phyloP scores from a whole-genome alignment of 2,113 vertebrate species.

The Macquaria australasica region DNA sequence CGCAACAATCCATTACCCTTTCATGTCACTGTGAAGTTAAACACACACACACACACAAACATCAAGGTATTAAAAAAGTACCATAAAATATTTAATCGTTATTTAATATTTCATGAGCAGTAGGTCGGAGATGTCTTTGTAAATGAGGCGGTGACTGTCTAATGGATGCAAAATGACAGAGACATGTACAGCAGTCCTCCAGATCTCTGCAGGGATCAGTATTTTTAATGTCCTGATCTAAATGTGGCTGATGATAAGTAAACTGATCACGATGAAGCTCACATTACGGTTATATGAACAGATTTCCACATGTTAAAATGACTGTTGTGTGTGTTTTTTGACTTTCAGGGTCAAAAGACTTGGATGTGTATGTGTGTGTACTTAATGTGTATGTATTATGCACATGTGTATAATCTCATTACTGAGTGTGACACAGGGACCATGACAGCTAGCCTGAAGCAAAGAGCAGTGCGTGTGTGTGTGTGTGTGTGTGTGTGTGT shows the following conservation, averaged over 20 bases:
- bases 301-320: slow-evolving; percentile 11
- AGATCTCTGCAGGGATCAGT: not conserved
- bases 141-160: not conserved
- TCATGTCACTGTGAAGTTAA: slow-evolving; percentile 14
- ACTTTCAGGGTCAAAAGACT: slow-evolving; percentile 4
- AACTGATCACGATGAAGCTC: not conserved
- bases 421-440: slow-evolving; percentile 61
- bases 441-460: slow-evolving; percentile 67
- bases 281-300: not conserved
- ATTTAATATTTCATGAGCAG: not conserved
- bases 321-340: not conserved
- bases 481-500: slow-evolving; percentile 21
- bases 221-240: slow-evolving; percentile 5
- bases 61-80: slow-evolving; percentile 3
- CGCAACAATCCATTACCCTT: slow-evolving; percentile 41
- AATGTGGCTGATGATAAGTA: not conserved
- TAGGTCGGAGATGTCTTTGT: slow-evolving; percentile 7
- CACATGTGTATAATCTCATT: slow-evolving; percentile 60
- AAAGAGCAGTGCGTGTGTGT: slow-evolving; percentile 12
- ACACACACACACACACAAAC: slow-evolving; percentile 2
- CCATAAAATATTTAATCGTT: not conserved
- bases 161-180: slow-evolving; percentile 2
- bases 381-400: slow-evolving; percentile 28
- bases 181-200: not conserved
- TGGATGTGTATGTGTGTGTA: slow-evolving; percentile 3